These are phyloP conservation scores for Argopecten irradians DNA, from an alignment of 1,140 invertebrate species.

Conservation along the genomic window DNA sequence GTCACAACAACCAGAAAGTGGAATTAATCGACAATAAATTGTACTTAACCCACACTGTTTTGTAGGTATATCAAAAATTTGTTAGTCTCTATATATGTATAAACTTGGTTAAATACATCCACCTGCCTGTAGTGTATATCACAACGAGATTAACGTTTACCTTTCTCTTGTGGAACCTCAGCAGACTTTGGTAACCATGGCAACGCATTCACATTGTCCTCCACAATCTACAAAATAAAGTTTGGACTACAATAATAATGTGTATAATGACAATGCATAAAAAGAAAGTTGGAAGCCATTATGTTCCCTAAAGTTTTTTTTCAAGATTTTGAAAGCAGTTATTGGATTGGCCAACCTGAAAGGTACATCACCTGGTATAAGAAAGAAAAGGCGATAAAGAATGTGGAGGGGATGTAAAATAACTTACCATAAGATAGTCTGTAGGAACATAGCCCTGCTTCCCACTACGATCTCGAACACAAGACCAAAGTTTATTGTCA, in stretches of 20 bases:
- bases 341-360: neutral
- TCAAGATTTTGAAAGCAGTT: neutral
- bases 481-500: conserved; percentile 59
- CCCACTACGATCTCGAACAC: conserved; percentile 43
- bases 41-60: too few species aligned
- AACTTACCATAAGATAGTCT: conserved; percentile 60
- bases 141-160: conserved; percentile 26
- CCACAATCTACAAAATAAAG: conserved; percentile 31
- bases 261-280: too few species aligned
- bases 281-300: neutral
- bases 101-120: neutral
- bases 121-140: neutral
- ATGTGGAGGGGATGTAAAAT: neutral
- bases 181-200: conserved; percentile 53
- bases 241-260: too few species aligned
- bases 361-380: neutral
- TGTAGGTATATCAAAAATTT: neutral
- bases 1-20: too few species aligned
- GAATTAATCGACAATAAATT: too few species aligned
- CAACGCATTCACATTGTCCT: conserved; percentile 44
- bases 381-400: too few species aligned
- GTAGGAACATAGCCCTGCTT: conserved; percentile 58
- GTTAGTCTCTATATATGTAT: neutral
- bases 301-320: too few species aligned
- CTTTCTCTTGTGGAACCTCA: conserved; percentile 44